phyloP scores from a whole-genome alignment of 2,113 vertebrate species.

The Antennarius striatus region DNA sequence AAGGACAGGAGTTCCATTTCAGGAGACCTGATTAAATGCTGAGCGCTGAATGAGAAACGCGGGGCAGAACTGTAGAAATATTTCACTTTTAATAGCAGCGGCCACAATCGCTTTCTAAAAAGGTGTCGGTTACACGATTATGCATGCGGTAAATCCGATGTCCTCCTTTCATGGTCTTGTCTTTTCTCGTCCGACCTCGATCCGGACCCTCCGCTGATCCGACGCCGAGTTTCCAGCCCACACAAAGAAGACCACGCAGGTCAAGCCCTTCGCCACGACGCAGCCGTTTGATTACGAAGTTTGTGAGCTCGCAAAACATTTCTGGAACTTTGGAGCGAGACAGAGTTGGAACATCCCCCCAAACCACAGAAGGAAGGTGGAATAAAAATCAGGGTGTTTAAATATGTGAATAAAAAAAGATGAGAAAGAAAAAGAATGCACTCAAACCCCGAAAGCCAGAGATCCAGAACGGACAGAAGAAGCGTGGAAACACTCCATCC shows the following conservation, averaged over 20 bases:
- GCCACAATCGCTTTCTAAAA: not conserved
- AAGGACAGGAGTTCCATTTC: constrained; percentile 31
- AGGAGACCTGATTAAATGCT: constrained; percentile 23
- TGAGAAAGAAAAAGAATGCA: too few species aligned
- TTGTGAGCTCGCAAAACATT: too few species aligned
- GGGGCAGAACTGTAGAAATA: not conserved
- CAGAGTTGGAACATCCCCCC: too few species aligned
- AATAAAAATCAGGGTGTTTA: too few species aligned
- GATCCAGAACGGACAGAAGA: too few species aligned
- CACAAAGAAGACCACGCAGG: not conserved
- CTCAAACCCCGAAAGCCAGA: too few species aligned
- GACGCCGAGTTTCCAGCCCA: not conserved
- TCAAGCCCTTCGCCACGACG: not conserved
- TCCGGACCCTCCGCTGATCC: not conserved
- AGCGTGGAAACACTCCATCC: too few species aligned
- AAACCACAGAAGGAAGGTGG: too few species aligned
- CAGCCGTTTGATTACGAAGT: too few species aligned
- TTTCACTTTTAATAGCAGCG: not conserved
- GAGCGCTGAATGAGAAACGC: constrained; percentile 9
- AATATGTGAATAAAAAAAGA: too few species aligned
- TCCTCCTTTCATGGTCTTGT: not conserved
- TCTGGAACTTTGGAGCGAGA: too few species aligned
- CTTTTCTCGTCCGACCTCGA: not conserved
- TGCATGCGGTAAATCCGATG: not conserved
- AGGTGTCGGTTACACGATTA: not conserved